A percentile compares a stretch with the other conserved stretches of the same genome.
These are phyloP conservation scores for Bubo scandiacus DNA, from an alignment of 2,113 vertebrate genomes.

Conservation along the genomic window DNA sequence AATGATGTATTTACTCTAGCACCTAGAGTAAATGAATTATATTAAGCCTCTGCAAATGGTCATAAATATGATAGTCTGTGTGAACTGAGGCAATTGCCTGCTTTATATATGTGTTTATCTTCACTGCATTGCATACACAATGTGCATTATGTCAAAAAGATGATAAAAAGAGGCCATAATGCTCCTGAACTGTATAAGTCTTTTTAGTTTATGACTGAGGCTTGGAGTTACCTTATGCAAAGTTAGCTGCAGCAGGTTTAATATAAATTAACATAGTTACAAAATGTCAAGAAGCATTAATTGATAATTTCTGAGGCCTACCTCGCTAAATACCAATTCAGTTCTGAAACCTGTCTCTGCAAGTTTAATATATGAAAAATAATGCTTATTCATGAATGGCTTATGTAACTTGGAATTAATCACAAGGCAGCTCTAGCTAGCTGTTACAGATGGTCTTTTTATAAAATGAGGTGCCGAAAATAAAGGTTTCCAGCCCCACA, in stretches of 20 bases:
- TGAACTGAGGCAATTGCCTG: slow-evolving; percentile 37
- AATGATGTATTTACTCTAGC: slow-evolving; percentile 19
- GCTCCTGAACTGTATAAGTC: background rate
- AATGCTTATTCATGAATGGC: slow-evolving; percentile 33
- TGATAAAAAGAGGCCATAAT: slow-evolving; percentile 19
- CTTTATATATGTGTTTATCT: slow-evolving; percentile 59
- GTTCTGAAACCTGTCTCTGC: background rate
- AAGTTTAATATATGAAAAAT: slow-evolving; percentile 24
- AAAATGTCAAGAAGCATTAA: slow-evolving; percentile 61
- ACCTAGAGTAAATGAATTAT: slow-evolving; percentile 21
- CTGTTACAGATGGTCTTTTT: background rate
- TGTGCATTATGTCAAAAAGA: slow-evolving; percentile 14
- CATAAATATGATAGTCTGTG: slow-evolving; percentile 42
- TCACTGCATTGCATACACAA: background rate
- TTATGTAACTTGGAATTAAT: slow-evolving; percentile 34
- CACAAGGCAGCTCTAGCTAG: background rate
- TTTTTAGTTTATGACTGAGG: background rate
- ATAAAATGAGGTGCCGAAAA: background rate
- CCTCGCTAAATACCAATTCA: background rate
- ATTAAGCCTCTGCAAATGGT: background rate
- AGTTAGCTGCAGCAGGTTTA: slow-evolving; percentile 5
- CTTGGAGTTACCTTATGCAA: background rate
- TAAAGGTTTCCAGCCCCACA: background rate
- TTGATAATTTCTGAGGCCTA: slow-evolving; percentile 34
- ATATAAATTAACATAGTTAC: slow-evolving; percentile 32